These are phyloP conservation scores for Heliconius ethilla DNA, from an alignment of 2,888 invertebrate species.

Conservation along the genomic window DNA sequence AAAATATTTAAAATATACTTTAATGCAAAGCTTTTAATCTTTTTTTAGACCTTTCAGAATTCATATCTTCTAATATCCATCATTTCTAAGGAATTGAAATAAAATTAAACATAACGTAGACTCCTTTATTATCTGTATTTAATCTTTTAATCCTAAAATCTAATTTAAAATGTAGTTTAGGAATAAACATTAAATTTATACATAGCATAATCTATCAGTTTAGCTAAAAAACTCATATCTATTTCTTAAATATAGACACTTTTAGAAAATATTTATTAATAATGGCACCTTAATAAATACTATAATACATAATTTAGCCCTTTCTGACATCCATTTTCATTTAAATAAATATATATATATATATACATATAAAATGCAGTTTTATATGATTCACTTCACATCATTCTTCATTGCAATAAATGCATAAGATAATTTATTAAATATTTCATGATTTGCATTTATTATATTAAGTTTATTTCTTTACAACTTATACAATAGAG, in stretches of 20 bases:
- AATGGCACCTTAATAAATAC: background rate
- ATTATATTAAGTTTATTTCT: background rate
- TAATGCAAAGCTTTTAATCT: no score
- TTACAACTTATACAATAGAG: background rate
- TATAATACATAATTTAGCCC: background rate
- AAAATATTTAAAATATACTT: no score
- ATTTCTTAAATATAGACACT: background rate
- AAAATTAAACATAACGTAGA: conserved; percentile 49
- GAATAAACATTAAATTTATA: conserved; percentile 29
- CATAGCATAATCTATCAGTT: background rate
- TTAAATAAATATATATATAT: background rate
- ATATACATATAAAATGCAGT: background rate
- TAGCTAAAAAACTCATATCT: background rate
- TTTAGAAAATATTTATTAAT: conserved; percentile 8
- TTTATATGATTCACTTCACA: background rate
- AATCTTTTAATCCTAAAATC: conserved; percentile 57
- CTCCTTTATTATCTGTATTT: conserved; percentile 54
- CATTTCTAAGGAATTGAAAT: background rate
- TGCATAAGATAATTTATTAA: background rate
- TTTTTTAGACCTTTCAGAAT: no score
- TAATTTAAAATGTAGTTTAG: conserved; percentile 62
- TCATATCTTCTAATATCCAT: background rate
- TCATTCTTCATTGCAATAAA: background rate
- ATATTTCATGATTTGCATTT: background rate
- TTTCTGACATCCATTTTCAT: background rate